These are phyloP conservation scores for Molorchus minor DNA, from an alignment of 2,888 invertebrate species.

Conservation along the genomic window DNA sequence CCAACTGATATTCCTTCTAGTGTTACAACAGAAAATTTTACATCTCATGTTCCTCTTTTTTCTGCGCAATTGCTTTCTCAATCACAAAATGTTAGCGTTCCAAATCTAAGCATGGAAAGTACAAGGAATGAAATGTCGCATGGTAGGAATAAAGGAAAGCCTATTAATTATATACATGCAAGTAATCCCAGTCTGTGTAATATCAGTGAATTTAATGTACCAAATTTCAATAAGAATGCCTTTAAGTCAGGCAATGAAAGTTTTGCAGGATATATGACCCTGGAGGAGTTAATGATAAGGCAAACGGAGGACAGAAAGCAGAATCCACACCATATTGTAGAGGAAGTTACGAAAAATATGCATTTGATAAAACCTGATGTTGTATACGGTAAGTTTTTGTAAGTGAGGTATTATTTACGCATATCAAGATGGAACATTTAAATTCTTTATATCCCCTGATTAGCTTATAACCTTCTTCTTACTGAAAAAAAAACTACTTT, in stretches of 20 bases:
- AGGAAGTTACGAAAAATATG: constrained; percentile 53
- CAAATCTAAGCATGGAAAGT: constrained; percentile 54
- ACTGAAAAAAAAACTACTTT: no score
- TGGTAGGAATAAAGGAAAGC: constrained; percentile 55
- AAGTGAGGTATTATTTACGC: constrained; percentile 58
- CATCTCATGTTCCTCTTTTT: constrained; percentile 60
- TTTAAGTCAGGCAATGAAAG: constrained; percentile 66
- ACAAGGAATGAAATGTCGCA: constrained; percentile 17
- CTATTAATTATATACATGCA: constrained; percentile 73
- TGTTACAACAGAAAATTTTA: constrained; percentile 60
- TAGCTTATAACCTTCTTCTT: no score
- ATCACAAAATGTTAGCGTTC: constrained; percentile 57
- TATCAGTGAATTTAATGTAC: constrained; percentile 61
- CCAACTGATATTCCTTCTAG: constrained; percentile 59
- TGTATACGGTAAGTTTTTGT: constrained; percentile 62
- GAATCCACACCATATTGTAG: constrained; percentile 55
- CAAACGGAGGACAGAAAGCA: constrained; percentile 76
- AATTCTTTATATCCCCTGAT: no score
- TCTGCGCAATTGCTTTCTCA: constrained; percentile 49
- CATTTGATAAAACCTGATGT: constrained; percentile 66
- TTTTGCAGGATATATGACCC: constrained; percentile 75
- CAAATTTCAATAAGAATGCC: constrained; percentile 53
- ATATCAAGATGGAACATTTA: neutral
- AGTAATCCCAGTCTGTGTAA: constrained; percentile 78
- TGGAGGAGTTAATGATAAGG: constrained; percentile 82